phyloP scores from a whole-genome alignment of 2,113 vertebrate species.

The Bufo bufo region DNA sequence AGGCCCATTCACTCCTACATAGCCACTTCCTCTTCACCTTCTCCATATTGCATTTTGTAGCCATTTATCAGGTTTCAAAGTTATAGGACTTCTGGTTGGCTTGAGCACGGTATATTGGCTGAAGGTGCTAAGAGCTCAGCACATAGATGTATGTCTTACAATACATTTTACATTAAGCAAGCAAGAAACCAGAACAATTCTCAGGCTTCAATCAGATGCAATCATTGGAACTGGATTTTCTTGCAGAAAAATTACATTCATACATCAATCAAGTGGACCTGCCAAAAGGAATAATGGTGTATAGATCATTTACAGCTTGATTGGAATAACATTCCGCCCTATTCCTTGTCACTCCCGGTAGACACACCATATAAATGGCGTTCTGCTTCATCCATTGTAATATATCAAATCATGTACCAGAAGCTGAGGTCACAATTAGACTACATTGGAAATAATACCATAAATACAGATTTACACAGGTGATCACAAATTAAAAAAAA shows the following conservation, averaged over 20 bases:
- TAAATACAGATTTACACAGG: not conserved
- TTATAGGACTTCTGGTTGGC: not conserved
- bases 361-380: constrained; percentile 2
- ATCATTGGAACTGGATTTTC: constrained; percentile 13
- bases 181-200: not conserved
- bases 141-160: not conserved
- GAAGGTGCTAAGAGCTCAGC: no score
- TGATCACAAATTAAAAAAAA: not conserved
- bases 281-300: constrained; percentile 13
- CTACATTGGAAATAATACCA: not conserved
- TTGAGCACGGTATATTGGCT: not conserved
- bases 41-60: not conserved
- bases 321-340: not conserved
- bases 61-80: not conserved
- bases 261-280: not conserved
- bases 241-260: constrained; percentile 20
- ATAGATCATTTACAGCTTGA: constrained; percentile 4
- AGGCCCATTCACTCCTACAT: not conserved
- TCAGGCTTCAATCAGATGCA: not conserved
- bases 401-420: not conserved
- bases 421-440: not conserved
- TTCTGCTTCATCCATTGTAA: constrained; percentile 12
- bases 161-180: constrained; percentile 10
- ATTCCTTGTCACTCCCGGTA: constrained; percentile 21
- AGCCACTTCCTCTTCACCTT: not conserved